A percentile compares a stretch with the other conserved stretches of the same genome.
Evolutionary conservation across 2,888 invertebrate species (phyloP).

Genomic region (Lepetodrilus schrolli): DNA sequence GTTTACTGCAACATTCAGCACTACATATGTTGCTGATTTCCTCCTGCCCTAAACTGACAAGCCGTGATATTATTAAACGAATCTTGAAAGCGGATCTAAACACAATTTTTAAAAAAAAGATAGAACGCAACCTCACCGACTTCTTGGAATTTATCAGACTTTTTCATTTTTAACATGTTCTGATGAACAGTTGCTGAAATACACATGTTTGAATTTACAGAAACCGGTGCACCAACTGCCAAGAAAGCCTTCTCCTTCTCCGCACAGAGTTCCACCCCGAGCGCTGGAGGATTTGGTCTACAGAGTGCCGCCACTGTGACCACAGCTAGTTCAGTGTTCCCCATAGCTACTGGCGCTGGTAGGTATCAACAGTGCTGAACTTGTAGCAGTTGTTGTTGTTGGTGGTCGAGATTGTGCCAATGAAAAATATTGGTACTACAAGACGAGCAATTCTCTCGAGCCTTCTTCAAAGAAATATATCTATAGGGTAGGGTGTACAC

Average conservation of each 20-base stretch:
- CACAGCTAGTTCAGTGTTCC: conserved; percentile 2
- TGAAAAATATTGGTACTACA: too few relatives aligned
- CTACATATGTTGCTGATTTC: too few relatives aligned
- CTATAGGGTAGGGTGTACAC: too few relatives aligned
- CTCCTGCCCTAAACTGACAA: too few relatives aligned
- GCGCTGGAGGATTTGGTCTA: conserved; percentile 35
- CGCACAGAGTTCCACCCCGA: neutral
- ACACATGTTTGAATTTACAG: conserved; percentile 30
- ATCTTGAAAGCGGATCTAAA: too few relatives aligned
- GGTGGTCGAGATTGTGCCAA: too few relatives aligned
- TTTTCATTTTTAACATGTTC: neutral
- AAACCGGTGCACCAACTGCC: conserved; percentile 33
- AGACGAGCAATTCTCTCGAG: too few relatives aligned
- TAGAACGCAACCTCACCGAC: neutral
- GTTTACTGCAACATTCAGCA: too few relatives aligned
- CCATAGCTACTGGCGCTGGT: neutral
- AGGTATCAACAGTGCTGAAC: too few relatives aligned
- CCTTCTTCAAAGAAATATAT: too few relatives aligned
- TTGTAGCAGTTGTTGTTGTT: too few relatives aligned
- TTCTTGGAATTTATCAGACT: neutral
- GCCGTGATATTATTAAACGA: neutral
- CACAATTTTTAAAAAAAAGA: too few relatives aligned
- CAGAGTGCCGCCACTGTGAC: conserved; percentile 30
- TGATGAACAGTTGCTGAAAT: neutral
- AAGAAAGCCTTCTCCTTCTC: conserved; percentile 37